Evolutionary conservation across 2,888 invertebrate genomes (phyloP).

Genomic region (Clusia tigrina): DNA sequence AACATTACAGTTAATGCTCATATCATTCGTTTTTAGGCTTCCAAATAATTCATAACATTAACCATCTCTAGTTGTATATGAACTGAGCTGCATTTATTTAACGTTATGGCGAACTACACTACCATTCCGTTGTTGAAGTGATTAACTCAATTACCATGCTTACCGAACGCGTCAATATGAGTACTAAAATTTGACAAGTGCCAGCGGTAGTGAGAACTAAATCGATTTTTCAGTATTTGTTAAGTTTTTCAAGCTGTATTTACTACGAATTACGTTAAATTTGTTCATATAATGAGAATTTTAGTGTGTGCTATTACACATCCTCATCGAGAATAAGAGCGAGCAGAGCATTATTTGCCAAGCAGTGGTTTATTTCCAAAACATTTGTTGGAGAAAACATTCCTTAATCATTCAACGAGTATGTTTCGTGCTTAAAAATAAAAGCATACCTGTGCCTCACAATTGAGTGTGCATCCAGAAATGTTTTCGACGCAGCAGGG

Average conservation of each 20-base stretch:
- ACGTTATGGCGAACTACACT: too few species aligned
- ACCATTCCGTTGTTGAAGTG: too few species aligned
- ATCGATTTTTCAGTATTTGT: slow-evolving; percentile 8
- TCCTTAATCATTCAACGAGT: too few species aligned
- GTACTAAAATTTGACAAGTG: too few species aligned
- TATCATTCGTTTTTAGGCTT: too few species aligned
- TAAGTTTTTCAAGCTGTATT: neutral
- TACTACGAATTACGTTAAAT: neutral
- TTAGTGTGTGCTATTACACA: neutral
- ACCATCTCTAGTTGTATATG: too few species aligned
- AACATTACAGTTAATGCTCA: too few species aligned
- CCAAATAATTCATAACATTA: too few species aligned
- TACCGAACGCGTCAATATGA: too few species aligned
- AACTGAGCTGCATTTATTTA: too few species aligned
- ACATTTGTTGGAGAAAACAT: neutral
- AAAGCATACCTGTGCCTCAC: too few species aligned
- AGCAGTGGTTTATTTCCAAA: neutral
- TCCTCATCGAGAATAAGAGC: neutral
- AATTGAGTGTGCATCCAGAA: slow-evolving; percentile 25
- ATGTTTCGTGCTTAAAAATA: neutral
- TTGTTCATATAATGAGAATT: neutral
- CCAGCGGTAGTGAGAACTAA: neutral
- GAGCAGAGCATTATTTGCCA: neutral
- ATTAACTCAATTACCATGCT: too few species aligned
- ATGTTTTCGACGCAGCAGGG: slow-evolving; percentile 70